Evolutionary conservation across 2,888 invertebrate genomes (phyloP).

Genomic region (Lithosia quadra): DNA sequence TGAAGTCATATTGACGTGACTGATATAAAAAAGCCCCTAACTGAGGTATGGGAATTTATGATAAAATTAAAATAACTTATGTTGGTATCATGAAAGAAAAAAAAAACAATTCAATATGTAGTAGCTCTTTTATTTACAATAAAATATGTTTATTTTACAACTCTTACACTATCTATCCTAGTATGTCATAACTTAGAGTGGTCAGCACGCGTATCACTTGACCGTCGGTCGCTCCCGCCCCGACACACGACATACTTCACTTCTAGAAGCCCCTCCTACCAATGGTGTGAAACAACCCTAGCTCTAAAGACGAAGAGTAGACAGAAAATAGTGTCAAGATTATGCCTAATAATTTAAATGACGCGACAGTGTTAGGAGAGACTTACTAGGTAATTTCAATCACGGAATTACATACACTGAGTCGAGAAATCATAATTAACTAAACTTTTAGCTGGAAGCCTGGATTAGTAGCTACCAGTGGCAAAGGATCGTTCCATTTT

Average conservation of each 20-base stretch:
- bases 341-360: not conserved
- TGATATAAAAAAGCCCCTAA: too few species aligned
- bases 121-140: slow-evolving; percentile 69
- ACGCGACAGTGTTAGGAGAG: not conserved
- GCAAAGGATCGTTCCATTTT: not conserved
- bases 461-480: not conserved
- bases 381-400: not conserved
- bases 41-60: too few species aligned
- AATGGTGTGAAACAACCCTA: not conserved
- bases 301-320: not conserved
- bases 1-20: too few species aligned
- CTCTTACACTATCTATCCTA: slow-evolving; percentile 49
- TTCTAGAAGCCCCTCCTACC: not conserved
- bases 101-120: slow-evolving; percentile 38
- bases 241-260: not conserved
- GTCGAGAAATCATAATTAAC: not conserved
- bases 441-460: not conserved
- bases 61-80: too few species aligned
- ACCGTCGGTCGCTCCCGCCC: slow-evolving; percentile 16
- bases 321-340: not conserved
- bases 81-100: not conserved
- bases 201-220: slow-evolving; percentile 32
- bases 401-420: not conserved
- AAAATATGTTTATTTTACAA: slow-evolving; percentile 63
- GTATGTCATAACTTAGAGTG: slow-evolving; percentile 38